Evolutionary conservation across 2,888 invertebrate species (phyloP).

Genomic region (Gisinianus flammeolus): DNA sequence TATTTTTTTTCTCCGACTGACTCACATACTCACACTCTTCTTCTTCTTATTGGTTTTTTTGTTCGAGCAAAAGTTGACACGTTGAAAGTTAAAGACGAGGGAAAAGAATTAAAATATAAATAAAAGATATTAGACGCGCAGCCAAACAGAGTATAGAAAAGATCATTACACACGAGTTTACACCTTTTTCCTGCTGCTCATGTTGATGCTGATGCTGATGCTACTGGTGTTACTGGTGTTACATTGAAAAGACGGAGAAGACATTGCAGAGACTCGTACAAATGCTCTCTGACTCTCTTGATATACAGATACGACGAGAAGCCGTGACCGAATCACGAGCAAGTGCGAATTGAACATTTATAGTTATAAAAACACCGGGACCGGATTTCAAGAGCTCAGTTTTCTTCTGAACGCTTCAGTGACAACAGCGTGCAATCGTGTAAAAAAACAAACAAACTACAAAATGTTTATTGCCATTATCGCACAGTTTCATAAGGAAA

Average conservation of each 20-base stretch:
- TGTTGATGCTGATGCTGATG: too few relatives aligned
- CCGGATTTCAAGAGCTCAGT: slow-evolving; percentile 33
- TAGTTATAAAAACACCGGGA: slow-evolving; percentile 29
- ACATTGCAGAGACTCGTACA: too few relatives aligned
- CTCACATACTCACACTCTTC: background rate
- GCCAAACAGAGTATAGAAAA: background rate
- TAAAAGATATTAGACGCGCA: too few relatives aligned
- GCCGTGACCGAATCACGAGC: background rate
- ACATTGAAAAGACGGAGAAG: too few relatives aligned
- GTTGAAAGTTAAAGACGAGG: background rate
- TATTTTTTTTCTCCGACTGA: background rate
- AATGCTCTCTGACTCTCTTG: too few relatives aligned
- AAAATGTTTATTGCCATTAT: too few relatives aligned
- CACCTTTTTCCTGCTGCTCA: background rate
- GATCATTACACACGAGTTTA: background rate
- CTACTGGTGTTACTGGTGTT: too few relatives aligned
- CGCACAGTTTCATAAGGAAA: too few relatives aligned
- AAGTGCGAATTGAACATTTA: slow-evolving; percentile 3
- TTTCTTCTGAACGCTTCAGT: slow-evolving; percentile 31
- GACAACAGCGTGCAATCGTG: slow-evolving; percentile 23
- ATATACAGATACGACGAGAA: too few relatives aligned
- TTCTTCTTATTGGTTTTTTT: background rate
- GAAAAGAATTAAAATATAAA: background rate
- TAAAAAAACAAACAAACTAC: too few relatives aligned
- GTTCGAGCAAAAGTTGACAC: background rate